phyloP scores from a whole-genome alignment of 2,888 invertebrate species.

The Athalia cordata region DNA sequence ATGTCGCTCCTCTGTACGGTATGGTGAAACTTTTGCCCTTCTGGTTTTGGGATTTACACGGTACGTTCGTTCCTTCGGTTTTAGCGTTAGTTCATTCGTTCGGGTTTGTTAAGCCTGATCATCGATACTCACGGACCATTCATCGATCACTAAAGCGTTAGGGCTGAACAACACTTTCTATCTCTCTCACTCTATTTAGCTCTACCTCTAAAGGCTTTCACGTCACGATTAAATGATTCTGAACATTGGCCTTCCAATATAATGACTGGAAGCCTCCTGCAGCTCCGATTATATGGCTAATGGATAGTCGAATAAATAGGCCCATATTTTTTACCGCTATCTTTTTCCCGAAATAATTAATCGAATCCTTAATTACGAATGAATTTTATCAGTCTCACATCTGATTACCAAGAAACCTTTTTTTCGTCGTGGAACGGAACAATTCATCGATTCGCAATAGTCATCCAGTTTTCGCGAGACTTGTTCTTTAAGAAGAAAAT shows the following conservation, averaged over 20 bases:
- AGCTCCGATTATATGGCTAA: too few relatives aligned
- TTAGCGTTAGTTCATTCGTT: background rate
- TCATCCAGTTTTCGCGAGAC: background rate
- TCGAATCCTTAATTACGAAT: too few relatives aligned
- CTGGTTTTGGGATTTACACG: background rate
- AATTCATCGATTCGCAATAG: background rate
- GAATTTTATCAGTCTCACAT: too few relatives aligned
- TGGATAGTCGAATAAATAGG: too few relatives aligned
- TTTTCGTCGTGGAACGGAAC: background rate
- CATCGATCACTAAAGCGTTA: constrained; percentile 25
- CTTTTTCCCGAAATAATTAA: too few relatives aligned
- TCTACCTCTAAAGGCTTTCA: background rate
- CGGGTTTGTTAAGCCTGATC: constrained; percentile 33
- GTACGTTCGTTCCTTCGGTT: background rate
- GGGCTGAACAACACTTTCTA: background rate
- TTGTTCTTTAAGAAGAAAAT: too few relatives aligned
- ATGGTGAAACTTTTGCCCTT: constrained; percentile 15
- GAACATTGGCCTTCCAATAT: background rate
- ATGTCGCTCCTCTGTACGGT: background rate
- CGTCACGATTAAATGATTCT: constrained; percentile 6
- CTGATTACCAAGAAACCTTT: background rate
- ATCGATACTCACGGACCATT: constrained; percentile 23
- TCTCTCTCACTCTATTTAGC: background rate
- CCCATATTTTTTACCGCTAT: too few relatives aligned
- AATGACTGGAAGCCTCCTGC: background rate